Evolutionary conservation across 2,113 vertebrate genomes (phyloP), one percentile per base, ranked within the genome.

Genomic region (Ophiodon elongatus): DNA sequence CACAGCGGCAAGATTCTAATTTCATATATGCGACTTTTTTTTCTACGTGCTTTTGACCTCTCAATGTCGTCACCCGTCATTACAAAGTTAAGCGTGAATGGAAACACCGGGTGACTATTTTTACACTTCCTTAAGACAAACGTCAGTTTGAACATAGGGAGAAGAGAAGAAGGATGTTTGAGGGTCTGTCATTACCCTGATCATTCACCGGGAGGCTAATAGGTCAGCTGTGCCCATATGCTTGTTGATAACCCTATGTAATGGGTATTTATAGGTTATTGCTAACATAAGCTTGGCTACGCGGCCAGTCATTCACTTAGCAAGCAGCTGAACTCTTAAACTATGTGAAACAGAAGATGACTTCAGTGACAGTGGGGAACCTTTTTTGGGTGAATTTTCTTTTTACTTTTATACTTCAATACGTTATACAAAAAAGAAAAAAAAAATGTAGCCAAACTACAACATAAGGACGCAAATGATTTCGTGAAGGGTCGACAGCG

Each of bases 241-340:
- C 43, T 64, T 21, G 72, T 71, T 85, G 72, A 70, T 81, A 74
- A 80, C 45, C 57, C 43, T 29, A 52, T 77, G 80, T 84, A 67
- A 90, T 72, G 71, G 59, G 65, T 94, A 94, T 94, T 95, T 93
- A 87, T 94, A 93, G 83, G 33, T 82, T 81, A 85, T 19, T 79
- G 63, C 76, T 13, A 82, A 33, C 63, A 62, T 65, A 43, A 73
- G 76, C 64, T 65, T 73, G 35, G 14, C 13, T 71, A 50, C 17
- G 60, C 65, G 27, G 82, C 67, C 33, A 35, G 52, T 85, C 64
- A 39, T 87, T 90, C 74, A 84, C 29, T 88, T 78, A 63, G 57
- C 69, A 76, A 85, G 75, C 88, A 92, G 84, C 77, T 85, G 90
- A 88, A 90, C 57, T 56, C 63, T 47, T 63, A 21, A 80, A 80